A percentile compares a stretch with the other conserved stretches of the same genome.
Evolutionary conservation across 2,797 vertebrate genomes (phyloP).

Genomic region (Rhinophrynus dorsalis): DNA sequence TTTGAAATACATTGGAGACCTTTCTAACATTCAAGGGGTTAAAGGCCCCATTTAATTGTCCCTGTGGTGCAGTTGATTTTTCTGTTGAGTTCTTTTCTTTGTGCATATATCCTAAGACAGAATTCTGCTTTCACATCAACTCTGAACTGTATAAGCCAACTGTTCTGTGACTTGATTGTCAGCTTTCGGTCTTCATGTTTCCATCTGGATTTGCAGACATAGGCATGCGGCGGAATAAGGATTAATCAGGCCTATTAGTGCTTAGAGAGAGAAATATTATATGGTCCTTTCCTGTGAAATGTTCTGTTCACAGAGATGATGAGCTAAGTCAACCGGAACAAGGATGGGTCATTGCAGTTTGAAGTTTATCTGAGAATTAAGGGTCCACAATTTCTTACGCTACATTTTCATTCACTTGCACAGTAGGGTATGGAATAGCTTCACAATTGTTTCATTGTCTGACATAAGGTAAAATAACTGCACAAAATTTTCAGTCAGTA

Average conservation of each 20-base stretch:
- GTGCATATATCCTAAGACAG: no score
- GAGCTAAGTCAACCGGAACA: slow-evolving; percentile 65
- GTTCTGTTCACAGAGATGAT: slow-evolving; percentile 56
- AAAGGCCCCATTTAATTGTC: no score
- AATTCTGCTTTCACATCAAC: background rate
- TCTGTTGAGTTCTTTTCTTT: no score
- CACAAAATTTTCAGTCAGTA: background rate
- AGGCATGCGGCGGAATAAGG: slow-evolving; percentile 45
- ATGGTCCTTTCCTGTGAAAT: slow-evolving; percentile 47
- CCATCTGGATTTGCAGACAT: slow-evolving; percentile 41
- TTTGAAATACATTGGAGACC: no score
- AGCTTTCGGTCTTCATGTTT: background rate
- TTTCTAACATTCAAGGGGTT: no score
- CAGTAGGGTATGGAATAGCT: slow-evolving; percentile 1
- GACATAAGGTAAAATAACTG: background rate
- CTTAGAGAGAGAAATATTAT: slow-evolving; percentile 39
- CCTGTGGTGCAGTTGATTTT: no score
- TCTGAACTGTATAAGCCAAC: background rate
- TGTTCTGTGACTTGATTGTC: background rate
- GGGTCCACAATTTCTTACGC: slow-evolving; percentile 59
- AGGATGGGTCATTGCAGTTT: slow-evolving; percentile 63
- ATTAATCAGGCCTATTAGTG: slow-evolving; percentile 57
- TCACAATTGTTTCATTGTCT: slow-evolving; percentile 30
- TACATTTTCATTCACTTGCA: slow-evolving; percentile 43
- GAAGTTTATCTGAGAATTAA: slow-evolving; percentile 66